Evolutionary conservation across 2,113 vertebrate genomes (phyloP), one percentile per base, ranked within the genome.

Genomic region (Sardina pilchardus): DNA sequence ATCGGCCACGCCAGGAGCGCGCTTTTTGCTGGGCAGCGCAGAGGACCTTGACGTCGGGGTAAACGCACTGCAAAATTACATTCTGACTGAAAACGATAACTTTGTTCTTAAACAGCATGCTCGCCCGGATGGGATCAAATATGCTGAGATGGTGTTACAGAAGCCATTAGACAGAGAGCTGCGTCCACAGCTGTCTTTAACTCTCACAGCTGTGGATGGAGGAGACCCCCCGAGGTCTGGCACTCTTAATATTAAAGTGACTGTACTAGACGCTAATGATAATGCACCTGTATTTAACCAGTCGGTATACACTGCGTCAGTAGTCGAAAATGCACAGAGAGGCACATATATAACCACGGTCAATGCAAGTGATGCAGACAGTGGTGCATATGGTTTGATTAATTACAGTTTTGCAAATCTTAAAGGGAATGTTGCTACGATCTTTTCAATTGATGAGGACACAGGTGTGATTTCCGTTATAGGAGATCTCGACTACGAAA

Each of bases 231-330:
- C 82, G 0, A 83, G n/a, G n/a, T 93, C 94, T 53, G 92, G 93
- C 0, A 93, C 92, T 0, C 45, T 92, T 0, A 86, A 91, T 88
- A 92, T 96, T 8, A 85, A 17, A 0, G 82, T 95, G 0, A 6
- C 89, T 80, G 89, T 96, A 12, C 78, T 93, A 56, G 94, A 95
- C 56, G 89, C 82, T 1, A 95, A 94, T 87, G 94, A 95, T 82
- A 94, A 95, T 67, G 89, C 88, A 12, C 93, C 94, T 42, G 71
- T 89, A 0, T 95, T 95, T 90, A 90, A 88, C 85, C 90, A 90
- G 82, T 86, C 92, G 0, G 81, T 90, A 12, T 95, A 95, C 81
- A 88, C 87, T 21, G 50, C 84, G 0, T 90, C 81, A 78, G 83
- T 94, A 34, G 80, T 86, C 0, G 94, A 95, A 87, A 93, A 94